Percentiles rank a stretch among this genome's conserved stretches.
phyloP scores from a whole-genome alignment of 2,888 invertebrate species.

The Hemicrepidius hirtus region DNA sequence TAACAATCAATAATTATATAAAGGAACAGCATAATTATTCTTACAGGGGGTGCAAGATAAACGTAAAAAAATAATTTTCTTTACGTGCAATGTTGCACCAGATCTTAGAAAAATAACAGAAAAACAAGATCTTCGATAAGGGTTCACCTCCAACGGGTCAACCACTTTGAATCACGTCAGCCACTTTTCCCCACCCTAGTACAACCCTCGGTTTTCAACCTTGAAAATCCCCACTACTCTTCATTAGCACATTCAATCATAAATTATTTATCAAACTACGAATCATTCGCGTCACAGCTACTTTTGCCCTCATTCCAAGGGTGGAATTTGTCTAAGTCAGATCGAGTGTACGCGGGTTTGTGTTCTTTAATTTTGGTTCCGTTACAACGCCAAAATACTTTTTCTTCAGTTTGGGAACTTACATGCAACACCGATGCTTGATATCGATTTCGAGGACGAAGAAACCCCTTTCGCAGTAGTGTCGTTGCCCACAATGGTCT shows the following conservation, averaged over 20 bases:
- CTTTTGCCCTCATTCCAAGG: slow-evolving; percentile 50
- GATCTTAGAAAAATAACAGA: slow-evolving; percentile 20
- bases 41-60: background rate
- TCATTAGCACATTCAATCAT: slow-evolving; percentile 66
- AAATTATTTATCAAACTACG: slow-evolving; percentile 64
- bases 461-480: slow-evolving; percentile 81
- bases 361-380: slow-evolving; percentile 8
- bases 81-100: slow-evolving; percentile 47
- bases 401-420: background rate
- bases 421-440: slow-evolving; percentile 63
- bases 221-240: slow-evolving; percentile 62
- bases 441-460: slow-evolving; percentile 74
- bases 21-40: slow-evolving; percentile 6
- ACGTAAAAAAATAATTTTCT: slow-evolving; percentile 29
- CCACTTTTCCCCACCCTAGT: slow-evolving; percentile 44
- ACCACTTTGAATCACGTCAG: slow-evolving; percentile 61
- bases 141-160: slow-evolving; percentile 54
- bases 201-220: slow-evolving; percentile 62
- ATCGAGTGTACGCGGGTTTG: slow-evolving; percentile 28
- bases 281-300: slow-evolving; percentile 60
- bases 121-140: slow-evolving; percentile 41
- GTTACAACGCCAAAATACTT: background rate
- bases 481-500: slow-evolving; percentile 79
- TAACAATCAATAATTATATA: slow-evolving; percentile 33
- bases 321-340: slow-evolving; percentile 45